phyloP scores from a whole-genome alignment of 2,797 vertebrate species.

The Mycteria americana region DNA sequence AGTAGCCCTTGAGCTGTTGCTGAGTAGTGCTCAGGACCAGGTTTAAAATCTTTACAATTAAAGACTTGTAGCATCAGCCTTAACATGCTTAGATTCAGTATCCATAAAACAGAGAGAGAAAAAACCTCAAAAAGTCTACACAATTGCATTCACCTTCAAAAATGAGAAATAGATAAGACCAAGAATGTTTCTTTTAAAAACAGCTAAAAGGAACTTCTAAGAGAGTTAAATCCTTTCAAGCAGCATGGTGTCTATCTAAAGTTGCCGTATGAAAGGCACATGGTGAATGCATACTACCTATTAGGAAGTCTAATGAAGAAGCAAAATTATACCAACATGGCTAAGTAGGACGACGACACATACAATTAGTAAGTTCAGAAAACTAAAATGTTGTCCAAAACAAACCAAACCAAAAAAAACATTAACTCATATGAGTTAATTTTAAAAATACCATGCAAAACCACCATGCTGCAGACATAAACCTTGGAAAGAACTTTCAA shows the following conservation, averaged over 20 bases:
- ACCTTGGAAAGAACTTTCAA: neutral
- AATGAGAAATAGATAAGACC: neutral
- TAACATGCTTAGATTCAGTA: neutral
- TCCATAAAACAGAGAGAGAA: neutral
- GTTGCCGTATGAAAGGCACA: neutral
- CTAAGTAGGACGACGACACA: neutral
- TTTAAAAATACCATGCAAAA: neutral
- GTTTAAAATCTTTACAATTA: neutral
- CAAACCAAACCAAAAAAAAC: neutral
- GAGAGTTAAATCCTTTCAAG: neutral
- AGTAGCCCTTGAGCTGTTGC: neutral
- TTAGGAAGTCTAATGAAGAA: neutral
- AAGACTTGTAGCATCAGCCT: neutral
- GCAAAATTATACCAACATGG: neutral
- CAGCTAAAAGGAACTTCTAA: neutral
- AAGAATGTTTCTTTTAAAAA: neutral
- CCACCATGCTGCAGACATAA: neutral
- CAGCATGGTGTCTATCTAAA: neutral
- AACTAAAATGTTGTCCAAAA: neutral
- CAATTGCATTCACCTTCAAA: neutral
- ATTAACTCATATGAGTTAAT: neutral
- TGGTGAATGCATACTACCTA: neutral
- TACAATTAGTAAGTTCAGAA: neutral
- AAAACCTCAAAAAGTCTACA: neutral
- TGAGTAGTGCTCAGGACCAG: neutral